Evolutionary conservation across 2,113 vertebrate genomes (phyloP), one percentile per base, ranked within the genome.

Genomic region (Haliaeetus leucogaster): DNA sequence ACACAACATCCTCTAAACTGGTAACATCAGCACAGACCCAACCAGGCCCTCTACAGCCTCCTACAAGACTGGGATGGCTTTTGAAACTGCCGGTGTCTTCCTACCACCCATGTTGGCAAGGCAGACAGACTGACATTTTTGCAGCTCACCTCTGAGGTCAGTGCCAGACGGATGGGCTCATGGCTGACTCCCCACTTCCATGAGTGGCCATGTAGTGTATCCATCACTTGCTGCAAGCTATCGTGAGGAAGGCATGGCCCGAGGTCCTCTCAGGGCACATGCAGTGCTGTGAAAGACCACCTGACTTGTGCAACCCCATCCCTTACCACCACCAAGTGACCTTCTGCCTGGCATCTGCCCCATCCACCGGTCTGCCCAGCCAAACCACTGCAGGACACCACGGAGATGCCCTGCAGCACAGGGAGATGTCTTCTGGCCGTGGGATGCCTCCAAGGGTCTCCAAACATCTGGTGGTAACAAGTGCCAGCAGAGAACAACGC

Each of bases 201-300:
- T 1, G 1, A 71, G 29, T 16, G 38, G 68, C 17, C 43, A 13
- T 0, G 2, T 8, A 43, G 38, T 1, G 9, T n/a, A 47, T n/a
- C 47, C 63, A 70, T 40, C 55, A 42, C 19, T 29, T n/a, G 10
- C 52, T 61, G 34, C 40, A 68, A 16, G 29, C 38, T 68, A 29
- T 30, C 0, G 1, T 17, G 13, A 68, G 11, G 61, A 19, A 9
- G 12, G 22, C 48, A 76, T 13, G 34, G 62, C 15, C 34, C 13
- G 20, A 59, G 16, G 38, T 62, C 55, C 63, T 61, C 62, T 53
- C 53, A n/a, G 55, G 23, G 40, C 26, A 89, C 30, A 23, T 12
- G 22, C 38, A 76, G 8, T 16, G 6, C 34, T 40, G 23, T 23
- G 8, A 68, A 68, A 76, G 38, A 47, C 38, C 45, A 40, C 27